These are phyloP conservation scores for Xanthia icteritia DNA, from an alignment of 2,888 invertebrate genomes.

Conservation along the genomic window DNA sequence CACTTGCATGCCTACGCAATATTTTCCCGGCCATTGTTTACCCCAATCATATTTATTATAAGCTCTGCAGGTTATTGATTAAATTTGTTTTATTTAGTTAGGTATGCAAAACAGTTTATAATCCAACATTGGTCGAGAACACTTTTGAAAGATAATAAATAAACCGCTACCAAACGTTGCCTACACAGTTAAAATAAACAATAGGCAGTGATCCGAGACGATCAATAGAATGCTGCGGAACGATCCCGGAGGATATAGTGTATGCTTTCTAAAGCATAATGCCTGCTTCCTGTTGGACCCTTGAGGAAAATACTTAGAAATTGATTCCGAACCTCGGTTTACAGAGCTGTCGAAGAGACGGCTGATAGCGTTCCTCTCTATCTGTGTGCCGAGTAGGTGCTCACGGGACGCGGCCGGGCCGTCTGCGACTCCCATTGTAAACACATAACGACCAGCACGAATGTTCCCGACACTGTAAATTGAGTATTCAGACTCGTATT, in stretches of 20 bases:
- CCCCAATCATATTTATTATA: not conserved
- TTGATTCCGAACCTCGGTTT: conserved; percentile 79
- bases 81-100: not conserved
- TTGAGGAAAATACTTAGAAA: conserved; percentile 78
- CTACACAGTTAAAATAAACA: conserved; percentile 56
- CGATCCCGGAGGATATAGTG: conserved; percentile 60
- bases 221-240: conserved; percentile 51
- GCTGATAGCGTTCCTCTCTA: conserved; percentile 74
- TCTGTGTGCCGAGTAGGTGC: conserved; percentile 75
- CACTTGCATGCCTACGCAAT: not conserved
- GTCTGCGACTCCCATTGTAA: conserved; percentile 63
- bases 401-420: conserved; percentile 56
- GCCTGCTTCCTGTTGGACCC: conserved; percentile 68
- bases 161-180: conserved; percentile 4
- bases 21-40: not conserved
- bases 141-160: conserved; percentile 13
- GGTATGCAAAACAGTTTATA: not conserved
- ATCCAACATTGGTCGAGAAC: not conserved
- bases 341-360: conserved; percentile 83
- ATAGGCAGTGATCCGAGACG: conserved; percentile 35
- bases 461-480: conserved; percentile 60
- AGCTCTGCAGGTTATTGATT: not conserved
- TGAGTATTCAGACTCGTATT: conserved; percentile 48
- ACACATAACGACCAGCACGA: conserved; percentile 42
- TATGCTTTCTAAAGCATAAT: conserved; percentile 68